Base-by-base conservation (phyloP, 2,888 invertebrate species). In the Lepidocyrtinus sp. region DNA sequence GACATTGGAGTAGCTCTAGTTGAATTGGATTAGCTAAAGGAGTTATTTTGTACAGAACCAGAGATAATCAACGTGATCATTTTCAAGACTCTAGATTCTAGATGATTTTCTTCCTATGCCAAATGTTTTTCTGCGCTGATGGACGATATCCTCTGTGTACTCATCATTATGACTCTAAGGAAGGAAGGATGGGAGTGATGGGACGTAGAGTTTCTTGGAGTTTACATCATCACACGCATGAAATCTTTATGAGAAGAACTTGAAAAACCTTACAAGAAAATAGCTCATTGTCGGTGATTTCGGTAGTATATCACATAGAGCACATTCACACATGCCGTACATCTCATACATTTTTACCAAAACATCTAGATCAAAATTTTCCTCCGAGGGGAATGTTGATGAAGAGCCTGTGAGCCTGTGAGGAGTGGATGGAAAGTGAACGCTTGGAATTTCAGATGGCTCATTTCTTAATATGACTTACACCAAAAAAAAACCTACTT, bases 371-470 rank as follows among this genome's bases (percentile, higher is more conserved):
- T n/a, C n/a, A 36, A 36, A 36, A 36, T 36, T 36, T 36, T 36
- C 36, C 36, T 36, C 36, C 36, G 36, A 63, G 25, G 24, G 22
- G 12, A 63, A 63, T 9, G 12, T 63, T 27, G 59, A 65, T 65
- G 64, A 70, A 76, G 50, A 65, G 71, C 36, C 45, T 25, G n/a
- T 5, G 46, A 64, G 73, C n/a, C n/a, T n/a, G n/a, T n/a, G 63
- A 61, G 70, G 15, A 71, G 75, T 70, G 79, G 78, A 73, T 82
- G 84, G 76, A 79, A 82, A 83, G 84, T 81, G 81, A 83, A 78
- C 81, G 82, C 79, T 70, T 82, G 82, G 84, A 85, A 85, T 85
- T 84, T 77, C 75, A 79, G 83, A 82, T 74, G 82, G 82, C 81
- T 83, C 82, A 81, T 82, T 82, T 76, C 68, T 27, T 36, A 65